Conservation (phyloP, 2,888 invertebrate species). For the Osmoderma eremita region DNA sequence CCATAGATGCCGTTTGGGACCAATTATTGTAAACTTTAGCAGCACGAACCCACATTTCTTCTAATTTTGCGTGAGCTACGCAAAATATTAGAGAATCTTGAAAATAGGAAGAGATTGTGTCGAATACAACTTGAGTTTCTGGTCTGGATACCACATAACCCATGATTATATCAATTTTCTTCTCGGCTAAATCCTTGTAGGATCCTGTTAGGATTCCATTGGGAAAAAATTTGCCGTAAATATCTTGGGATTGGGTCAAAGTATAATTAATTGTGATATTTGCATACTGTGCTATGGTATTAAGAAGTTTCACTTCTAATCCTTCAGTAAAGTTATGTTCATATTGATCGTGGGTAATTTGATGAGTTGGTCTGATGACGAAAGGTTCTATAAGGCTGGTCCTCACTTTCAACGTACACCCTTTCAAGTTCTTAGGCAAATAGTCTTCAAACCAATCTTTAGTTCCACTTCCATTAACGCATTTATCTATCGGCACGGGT, state of each 20-base stretch:
- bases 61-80: conserved; percentile 55
- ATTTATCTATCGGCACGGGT: conserved; percentile 48
- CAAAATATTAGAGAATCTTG: conserved; percentile 58
- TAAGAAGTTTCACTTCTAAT: conserved; percentile 53
- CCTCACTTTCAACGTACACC: conserved; percentile 55
- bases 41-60: conserved; percentile 50
- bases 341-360: conserved; percentile 9
- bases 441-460: conserved; percentile 53
- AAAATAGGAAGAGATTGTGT: conserved; percentile 55
- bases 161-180: conserved; percentile 55
- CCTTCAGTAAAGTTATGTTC: conserved; percentile 47
- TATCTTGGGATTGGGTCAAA: conserved; percentile 44
- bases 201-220: conserved; percentile 54
- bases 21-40: conserved; percentile 44
- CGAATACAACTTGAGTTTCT: conserved; percentile 53
- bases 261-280: conserved; percentile 53
- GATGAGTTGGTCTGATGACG: conserved; percentile 51
- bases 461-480: conserved; percentile 46
- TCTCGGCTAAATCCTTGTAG: conserved; percentile 50
- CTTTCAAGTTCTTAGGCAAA: conserved; percentile 54
- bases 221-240: conserved; percentile 50
- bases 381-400: conserved; percentile 58
- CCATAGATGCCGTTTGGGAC: neutral
- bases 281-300: conserved; percentile 51
- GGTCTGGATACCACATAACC: conserved; percentile 56